Conservation (phyloP, 2,113 vertebrate species). For the Eolophus roseicapilla region DNA sequence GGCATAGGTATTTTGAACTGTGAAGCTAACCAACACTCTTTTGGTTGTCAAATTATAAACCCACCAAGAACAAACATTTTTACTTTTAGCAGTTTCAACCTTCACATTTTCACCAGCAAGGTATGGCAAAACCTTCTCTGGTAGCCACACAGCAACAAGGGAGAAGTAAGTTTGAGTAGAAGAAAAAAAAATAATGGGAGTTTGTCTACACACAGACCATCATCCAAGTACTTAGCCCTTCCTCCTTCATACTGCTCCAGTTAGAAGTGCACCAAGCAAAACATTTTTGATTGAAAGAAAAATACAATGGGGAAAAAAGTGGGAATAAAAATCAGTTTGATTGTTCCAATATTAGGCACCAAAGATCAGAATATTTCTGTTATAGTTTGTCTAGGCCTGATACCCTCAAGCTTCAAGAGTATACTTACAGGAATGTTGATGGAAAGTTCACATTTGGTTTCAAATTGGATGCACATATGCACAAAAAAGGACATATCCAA, state of each 20-base stretch:
- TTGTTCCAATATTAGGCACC: neutral
- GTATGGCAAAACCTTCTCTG: neutral
- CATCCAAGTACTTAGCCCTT: neutral
- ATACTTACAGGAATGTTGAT: neutral
- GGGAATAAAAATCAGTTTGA: neutral
- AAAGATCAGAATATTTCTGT: neutral
- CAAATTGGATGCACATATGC: neutral
- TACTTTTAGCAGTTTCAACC: neutral
- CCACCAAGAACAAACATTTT: neutral
- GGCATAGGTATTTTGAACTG: neutral
- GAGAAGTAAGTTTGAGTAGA: neutral
- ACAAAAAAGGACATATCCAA: neutral
- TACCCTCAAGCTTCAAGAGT: neutral
- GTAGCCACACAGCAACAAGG: neutral
- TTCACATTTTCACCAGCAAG: neutral
- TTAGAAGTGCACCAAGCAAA: neutral
- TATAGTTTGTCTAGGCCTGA: neutral
- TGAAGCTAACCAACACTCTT: neutral
- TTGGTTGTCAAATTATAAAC: neutral
- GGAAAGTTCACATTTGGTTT: neutral
- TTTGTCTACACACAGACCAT: neutral
- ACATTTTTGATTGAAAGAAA: neutral
- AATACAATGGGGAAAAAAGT: neutral
- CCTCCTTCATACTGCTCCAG: neutral
- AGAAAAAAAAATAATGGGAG: neutral